Evolutionary conservation across 1,140 invertebrate genomes (phyloP).

Genomic region (Temnothorax longispinosus): DNA sequence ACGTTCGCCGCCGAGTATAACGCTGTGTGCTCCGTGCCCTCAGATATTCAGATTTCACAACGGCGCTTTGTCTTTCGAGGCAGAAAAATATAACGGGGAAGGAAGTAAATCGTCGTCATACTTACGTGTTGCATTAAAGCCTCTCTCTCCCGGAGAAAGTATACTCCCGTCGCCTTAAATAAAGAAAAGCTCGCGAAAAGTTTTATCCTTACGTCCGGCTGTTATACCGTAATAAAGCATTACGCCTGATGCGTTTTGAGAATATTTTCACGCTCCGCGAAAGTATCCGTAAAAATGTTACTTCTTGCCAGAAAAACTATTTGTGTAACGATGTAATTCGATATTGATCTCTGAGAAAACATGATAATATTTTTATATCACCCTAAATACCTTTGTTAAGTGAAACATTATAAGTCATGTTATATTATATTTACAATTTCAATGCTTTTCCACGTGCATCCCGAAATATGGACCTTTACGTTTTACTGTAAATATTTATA

Average conservation of each 20-base stretch:
- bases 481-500: constrained; percentile 41
- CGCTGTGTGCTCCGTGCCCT: constrained; percentile 52
- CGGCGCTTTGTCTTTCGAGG: constrained; percentile 60
- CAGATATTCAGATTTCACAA: constrained; percentile 68
- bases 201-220: constrained; percentile 20
- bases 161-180: constrained; percentile 44
- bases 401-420: background rate
- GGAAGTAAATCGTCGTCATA: constrained; percentile 47
- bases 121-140: constrained; percentile 52
- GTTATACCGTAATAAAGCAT: constrained; percentile 25
- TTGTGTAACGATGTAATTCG: background rate
- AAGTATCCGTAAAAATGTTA: background rate
- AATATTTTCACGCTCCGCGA: background rate
- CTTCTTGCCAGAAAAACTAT: background rate
- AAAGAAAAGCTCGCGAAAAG: constrained; percentile 56
- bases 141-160: background rate
- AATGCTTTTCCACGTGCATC: background rate
- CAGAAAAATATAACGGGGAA: constrained; percentile 60
- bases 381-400: background rate
- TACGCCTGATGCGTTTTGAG: background rate
- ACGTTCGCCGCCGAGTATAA: constrained; percentile 38
- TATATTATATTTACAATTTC: background rate
- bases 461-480: background rate
- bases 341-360: background rate
- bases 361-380: background rate